Evolutionary conservation across 37 sponge, comb jelly and placozoan species (phyloP).

Genomic region (Mnemiopsis leidyi): DNA sequence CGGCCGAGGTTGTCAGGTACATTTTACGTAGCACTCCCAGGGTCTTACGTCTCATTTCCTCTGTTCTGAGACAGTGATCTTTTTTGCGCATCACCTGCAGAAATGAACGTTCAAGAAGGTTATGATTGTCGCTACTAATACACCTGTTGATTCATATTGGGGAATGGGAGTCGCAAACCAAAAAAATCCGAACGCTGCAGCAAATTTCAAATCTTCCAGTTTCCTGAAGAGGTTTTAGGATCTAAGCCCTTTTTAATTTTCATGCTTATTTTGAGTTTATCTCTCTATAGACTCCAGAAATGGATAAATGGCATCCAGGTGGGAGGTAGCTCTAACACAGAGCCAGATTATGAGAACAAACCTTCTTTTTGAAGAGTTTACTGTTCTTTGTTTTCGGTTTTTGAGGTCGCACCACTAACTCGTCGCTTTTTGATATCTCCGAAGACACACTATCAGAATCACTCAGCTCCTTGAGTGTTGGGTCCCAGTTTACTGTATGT

Average conservation of each 20-base stretch:
- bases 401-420: not conserved
- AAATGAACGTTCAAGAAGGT: too few species aligned
- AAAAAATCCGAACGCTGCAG: too few species aligned
- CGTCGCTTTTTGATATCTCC: not conserved
- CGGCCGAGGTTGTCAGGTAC: not conserved
- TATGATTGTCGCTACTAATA: too few species aligned
- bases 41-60: slow-evolving; percentile 9
- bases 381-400: not conserved
- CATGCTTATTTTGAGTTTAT: too few species aligned
- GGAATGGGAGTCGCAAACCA: too few species aligned
- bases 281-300: too few species aligned
- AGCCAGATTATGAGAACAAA: not conserved
- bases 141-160: too few species aligned
- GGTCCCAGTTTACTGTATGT: not conserved
- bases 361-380: slow-evolving; percentile 21
- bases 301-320: too few species aligned
- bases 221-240: too few species aligned
- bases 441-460: not conserved
- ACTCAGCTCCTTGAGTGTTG: not conserved
- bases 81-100: slow-evolving; percentile 13
- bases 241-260: too few species aligned
- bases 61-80: not conserved
- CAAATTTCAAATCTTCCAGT: too few species aligned
- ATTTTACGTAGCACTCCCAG: not conserved
- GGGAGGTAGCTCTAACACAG: too few species aligned